Conservation (phyloP, 1,140 invertebrate genomes). For the Cyclina sinensis region DNA sequence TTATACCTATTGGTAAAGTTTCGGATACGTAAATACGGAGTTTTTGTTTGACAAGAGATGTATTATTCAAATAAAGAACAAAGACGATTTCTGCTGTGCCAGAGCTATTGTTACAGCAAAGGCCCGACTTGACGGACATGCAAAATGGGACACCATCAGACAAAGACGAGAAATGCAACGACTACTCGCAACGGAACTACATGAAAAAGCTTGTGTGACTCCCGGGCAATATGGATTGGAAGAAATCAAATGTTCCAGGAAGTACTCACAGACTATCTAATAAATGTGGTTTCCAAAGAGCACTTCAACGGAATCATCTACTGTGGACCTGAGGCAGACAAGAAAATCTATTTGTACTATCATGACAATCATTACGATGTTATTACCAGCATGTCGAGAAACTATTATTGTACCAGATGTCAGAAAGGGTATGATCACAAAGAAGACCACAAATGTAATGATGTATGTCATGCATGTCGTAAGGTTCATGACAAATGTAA, state of each 20-base stretch:
- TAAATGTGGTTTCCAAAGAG: slow-evolving; percentile 65
- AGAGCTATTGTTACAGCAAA: slow-evolving; percentile 19
- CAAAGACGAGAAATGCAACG: not conserved
- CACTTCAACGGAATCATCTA: slow-evolving; percentile 65
- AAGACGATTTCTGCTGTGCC: slow-evolving; percentile 23
- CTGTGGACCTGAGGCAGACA: slow-evolving; percentile 48
- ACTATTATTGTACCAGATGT: slow-evolving; percentile 35
- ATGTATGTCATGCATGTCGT: slow-evolving; percentile 16
- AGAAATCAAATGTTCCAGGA: slow-evolving; percentile 57
- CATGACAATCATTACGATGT: slow-evolving; percentile 57
- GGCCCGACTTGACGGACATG: not conserved
- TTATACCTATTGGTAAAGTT: not conserved
- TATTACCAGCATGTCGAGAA: slow-evolving; percentile 52
- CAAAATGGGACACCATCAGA: slow-evolving; percentile 22
- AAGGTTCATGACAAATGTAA: slow-evolving; percentile 8
- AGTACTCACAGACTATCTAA: slow-evolving; percentile 42
- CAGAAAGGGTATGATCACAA: slow-evolving; percentile 53
- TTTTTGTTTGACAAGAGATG: not conserved
- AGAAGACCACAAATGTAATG: slow-evolving; percentile 25
- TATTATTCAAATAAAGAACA: slow-evolving; percentile 26
- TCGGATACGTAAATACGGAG: not conserved
- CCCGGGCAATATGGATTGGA: slow-evolving; percentile 33
- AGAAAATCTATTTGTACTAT: slow-evolving; percentile 55
- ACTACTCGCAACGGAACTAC: not conserved
- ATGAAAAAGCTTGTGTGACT: slow-evolving; percentile 4